Evolutionary conservation across 2,797 vertebrate species (phyloP), one percentile per base, ranked within the genome.

Genomic region (Xerus rutilus): DNA sequence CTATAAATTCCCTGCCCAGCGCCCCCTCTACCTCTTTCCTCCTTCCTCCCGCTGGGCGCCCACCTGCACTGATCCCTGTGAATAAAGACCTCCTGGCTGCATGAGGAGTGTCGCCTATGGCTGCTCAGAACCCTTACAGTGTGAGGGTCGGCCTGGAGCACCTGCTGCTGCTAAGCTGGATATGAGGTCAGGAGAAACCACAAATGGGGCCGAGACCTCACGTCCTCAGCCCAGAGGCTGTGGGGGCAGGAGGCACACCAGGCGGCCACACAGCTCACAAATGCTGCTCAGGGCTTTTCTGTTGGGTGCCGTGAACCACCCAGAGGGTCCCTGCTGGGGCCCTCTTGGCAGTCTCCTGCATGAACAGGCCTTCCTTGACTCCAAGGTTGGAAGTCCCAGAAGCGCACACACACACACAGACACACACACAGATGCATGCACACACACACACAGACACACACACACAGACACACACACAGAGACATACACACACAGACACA

Each of bases 261-360:
- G 70, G 30, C 35, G 32, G 12, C 1, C 13, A 18, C 8, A 21
- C 2, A 1, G 23, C 30, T 47, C n/a, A 25, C 45, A 32, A 32
- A 35, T 5, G 32, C 21, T 20, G 21, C 72, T 11, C 30, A 25
- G 28, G 64, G 3, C 25, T 49, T 45, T 18, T 13, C 76, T 79
- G 64, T 21, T 1, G 4, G 35, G 83, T 10, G 3, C 69, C 43
- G 47, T 35, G 65, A 45, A 43, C 30, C 7, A 8, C 35, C 23
- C 59, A 1, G 7, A 14, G 13, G 54, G 43, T 23, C 3, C 0
- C 11, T 0, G 12, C 65, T 4, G 23, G 59, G 7, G 47, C 8
- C 72, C 49, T 54, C 7, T 14, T 1, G 10, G 45, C 11, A 0
- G 18, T 20, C 25, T 30, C 9, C 25, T 0, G 0, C 0, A 17